Base-by-base conservation (phyloP, 2,888 invertebrate genomes). In the Pammene fasciana region DNA sequence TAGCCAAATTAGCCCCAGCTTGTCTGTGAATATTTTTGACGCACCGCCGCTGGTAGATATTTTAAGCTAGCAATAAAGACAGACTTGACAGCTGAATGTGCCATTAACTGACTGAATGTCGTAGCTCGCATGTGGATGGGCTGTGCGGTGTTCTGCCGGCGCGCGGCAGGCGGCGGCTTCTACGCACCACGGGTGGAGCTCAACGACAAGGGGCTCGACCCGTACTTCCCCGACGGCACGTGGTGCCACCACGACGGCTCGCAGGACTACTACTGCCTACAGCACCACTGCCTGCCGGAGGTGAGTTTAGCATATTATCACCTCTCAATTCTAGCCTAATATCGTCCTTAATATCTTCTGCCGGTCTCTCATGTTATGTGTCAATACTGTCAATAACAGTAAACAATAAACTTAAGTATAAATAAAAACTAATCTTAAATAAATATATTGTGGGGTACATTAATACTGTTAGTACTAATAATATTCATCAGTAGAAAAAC, bases 191-290 rank as follows among this genome's bases (percentile, higher is more conserved):
- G 96, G 6, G 92, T 96, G 13, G 96, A 96, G 85, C 92, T 96
- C 62, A 96, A 96, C 81, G 95, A 96, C 83, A 92, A 95, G 46
- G 95, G 95, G 8, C 88, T 95, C 43, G 94, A 95, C 78, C 95
- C 96, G 0, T 95, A 96, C 86, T 96, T 96, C 80, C 96, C 97
- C 0, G 96, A 96, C 86, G 96, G 96, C 13, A 96, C 96, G 4
- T 96, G 95, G 95, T 97, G 96, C 81, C 96, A 96, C 82, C 91
- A 92, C 78, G 94, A 95, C 76, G 94, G 93, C 55, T 86, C 87
- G 16, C 89, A 93, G 71, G 93, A 96, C 83, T 96, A 94, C 87
- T 96, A 94, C 82, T 96, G 96, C 78, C 87, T 95, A 65, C 95
- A 95, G 75, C 96, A 96, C 82, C 95, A 96, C 77, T 96, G 96